Percentiles rank a stretch among this genome's conserved stretches.
Evolutionary conservation across 2,888 invertebrate genomes (phyloP).

Genomic region (Allacma fusca): DNA sequence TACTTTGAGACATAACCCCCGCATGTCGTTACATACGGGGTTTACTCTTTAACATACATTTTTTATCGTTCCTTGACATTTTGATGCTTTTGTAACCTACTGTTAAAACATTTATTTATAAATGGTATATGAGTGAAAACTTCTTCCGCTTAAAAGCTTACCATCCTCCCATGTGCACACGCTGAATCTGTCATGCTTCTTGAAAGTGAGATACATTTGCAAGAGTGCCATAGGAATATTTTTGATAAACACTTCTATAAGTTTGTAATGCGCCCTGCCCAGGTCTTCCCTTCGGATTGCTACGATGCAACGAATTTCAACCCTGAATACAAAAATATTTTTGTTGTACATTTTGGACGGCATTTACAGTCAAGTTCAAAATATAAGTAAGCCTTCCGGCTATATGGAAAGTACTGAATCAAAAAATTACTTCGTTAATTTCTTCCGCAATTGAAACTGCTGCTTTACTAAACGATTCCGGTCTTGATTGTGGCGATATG

Average conservation of each 20-base stretch:
- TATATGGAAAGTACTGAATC: too few species aligned
- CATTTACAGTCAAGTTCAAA: too few species aligned
- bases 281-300: constrained; percentile 30
- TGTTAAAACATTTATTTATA: too few species aligned
- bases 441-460: constrained; percentile 38
- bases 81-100: too few species aligned
- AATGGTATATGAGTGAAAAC: too few species aligned
- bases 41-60: too few species aligned
- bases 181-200: constrained; percentile 36
- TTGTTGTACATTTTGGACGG: too few species aligned
- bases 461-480: constrained; percentile 33
- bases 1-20: too few species aligned
- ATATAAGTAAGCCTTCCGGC: too few species aligned
- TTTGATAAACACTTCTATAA: constrained; percentile 41
- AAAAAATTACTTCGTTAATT: constrained; percentile 41
- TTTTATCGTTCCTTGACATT: too few species aligned
- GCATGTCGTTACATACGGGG: too few species aligned
- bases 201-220: constrained; percentile 40
- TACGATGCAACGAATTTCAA: constrained; percentile 33
- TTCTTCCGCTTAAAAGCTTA: too few species aligned
- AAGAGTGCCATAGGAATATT: constrained; percentile 42
- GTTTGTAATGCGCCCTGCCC: constrained; percentile 32
- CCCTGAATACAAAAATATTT: constrained; percentile 19
- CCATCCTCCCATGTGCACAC: constrained; percentile 45
- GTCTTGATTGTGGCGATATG: constrained; percentile 41